These are phyloP conservation scores for Drosophila funebris DNA, from an alignment of 1,140 invertebrate genomes.

Conservation along the genomic window DNA sequence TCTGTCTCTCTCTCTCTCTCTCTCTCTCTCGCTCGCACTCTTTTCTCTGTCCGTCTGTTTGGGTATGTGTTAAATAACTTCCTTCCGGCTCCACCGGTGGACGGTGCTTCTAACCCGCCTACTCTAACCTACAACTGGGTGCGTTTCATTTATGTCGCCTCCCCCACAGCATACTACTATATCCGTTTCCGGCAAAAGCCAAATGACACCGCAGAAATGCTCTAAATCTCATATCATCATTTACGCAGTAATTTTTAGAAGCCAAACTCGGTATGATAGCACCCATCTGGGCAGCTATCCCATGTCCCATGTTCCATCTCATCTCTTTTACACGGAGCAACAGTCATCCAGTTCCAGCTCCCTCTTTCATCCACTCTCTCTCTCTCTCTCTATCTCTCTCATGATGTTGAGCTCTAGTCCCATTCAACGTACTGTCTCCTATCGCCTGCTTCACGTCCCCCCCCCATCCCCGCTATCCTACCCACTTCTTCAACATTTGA, in stretches of 20 bases:
- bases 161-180: constrained; percentile 41
- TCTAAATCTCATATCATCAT: constrained; percentile 81
- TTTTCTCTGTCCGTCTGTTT: constrained; percentile 15
- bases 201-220: constrained; percentile 79
- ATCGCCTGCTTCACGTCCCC: neutral
- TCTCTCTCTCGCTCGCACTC: too few relatives aligned
- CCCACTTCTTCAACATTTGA: constrained; percentile 9
- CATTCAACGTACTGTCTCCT: neutral
- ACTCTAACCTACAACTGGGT: neutral
- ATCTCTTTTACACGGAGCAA: neutral
- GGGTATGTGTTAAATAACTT: constrained; percentile 78
- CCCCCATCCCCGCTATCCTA: neutral
- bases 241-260: constrained; percentile 79
- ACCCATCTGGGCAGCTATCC: neutral
- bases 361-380: too few relatives aligned
- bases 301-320: neutral
- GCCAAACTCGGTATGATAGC: constrained; percentile 50
- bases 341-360: constrained; percentile 1
- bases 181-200: constrained; percentile 59
- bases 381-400: neutral
- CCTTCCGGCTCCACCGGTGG: constrained; percentile 64
- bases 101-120: constrained; percentile 26
- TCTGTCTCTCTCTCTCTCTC: neutral
- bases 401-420: neutral
- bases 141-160: neutral